Conservation (phyloP, 1,140 invertebrate species). For the Dendrolimus kikuchii region DNA sequence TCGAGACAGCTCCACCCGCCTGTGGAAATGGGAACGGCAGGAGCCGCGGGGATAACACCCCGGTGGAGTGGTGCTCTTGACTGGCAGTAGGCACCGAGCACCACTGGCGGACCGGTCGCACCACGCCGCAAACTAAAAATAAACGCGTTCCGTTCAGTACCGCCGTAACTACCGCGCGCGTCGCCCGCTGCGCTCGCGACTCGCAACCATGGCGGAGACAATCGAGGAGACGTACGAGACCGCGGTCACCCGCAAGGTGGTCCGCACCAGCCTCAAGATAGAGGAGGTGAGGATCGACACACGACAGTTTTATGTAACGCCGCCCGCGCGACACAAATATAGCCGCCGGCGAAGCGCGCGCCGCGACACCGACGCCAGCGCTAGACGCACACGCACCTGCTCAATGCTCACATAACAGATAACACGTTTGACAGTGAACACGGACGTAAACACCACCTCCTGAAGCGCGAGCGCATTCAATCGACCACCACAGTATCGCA, state of each 20-base stretch:
- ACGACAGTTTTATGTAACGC: conserved; percentile 59
- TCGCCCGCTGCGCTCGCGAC: conserved; percentile 55
- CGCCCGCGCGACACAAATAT: conserved; percentile 55
- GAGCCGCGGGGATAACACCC: neutral
- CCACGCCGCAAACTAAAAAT: conserved; percentile 60
- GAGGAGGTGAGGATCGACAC: conserved; percentile 74
- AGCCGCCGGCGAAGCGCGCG: conserved; percentile 25
- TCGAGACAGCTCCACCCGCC: conserved; percentile 1
- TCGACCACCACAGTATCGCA: too few relatives aligned
- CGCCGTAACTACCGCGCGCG: conserved; percentile 60
- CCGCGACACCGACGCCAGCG: conserved; percentile 32
- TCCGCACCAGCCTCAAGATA: conserved; percentile 77
- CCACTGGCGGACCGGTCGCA: conserved; percentile 33
- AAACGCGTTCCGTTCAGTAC: conserved; percentile 56
- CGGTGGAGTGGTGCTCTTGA: neutral
- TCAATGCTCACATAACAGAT: conserved; percentile 57
- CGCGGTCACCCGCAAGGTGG: conserved; percentile 76
- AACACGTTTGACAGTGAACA: conserved; percentile 62
- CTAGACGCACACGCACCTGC: conserved; percentile 25
- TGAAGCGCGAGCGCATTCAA: conserved; percentile 9
- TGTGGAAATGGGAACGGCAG: neutral
- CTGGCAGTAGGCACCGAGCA: conserved; percentile 10
- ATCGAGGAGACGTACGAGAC: conserved; percentile 74
- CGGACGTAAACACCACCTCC: conserved; percentile 56
- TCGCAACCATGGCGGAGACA: conserved; percentile 70